A percentile compares a stretch with the other conserved stretches of the same genome.
Evolutionary conservation across 2,113 vertebrate species (phyloP).

Genomic region (Bungarus multicinctus): DNA sequence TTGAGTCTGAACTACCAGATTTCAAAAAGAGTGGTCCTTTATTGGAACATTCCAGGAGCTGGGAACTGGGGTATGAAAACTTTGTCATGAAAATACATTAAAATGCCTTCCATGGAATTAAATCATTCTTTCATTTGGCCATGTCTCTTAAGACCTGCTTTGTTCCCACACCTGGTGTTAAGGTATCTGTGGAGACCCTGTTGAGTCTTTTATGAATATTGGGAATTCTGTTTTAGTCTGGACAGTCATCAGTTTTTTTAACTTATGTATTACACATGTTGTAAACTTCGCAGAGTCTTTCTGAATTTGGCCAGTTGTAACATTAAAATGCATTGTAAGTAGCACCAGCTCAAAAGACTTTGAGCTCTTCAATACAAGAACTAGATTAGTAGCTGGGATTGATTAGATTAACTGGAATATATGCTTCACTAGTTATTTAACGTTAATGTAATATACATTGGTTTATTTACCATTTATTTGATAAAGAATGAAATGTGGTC

Average conservation of each 20-base stretch:
- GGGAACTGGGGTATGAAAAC: not conserved
- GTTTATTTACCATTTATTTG: not conserved
- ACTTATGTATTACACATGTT: not conserved
- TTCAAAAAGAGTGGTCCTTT: not conserved
- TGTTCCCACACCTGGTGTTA: not conserved
- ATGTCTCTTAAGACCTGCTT: not conserved
- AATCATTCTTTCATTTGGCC: not conserved
- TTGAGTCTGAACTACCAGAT: not conserved
- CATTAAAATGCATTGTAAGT: not conserved
- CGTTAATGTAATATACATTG: not conserved
- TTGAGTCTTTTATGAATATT: not conserved
- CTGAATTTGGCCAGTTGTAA: not conserved
- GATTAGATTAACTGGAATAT: not conserved
- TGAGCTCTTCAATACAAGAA: not conserved
- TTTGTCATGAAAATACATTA: not conserved
- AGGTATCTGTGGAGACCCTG: not conserved
- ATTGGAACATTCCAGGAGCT: not conserved
- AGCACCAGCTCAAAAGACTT: not conserved
- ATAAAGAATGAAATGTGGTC: not conserved
- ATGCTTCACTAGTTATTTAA: not conserved
- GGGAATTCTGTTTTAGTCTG: not conserved
- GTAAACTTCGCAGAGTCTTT: not conserved
- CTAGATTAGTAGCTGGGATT: not conserved
- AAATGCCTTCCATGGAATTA: not conserved
- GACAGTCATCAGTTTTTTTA: not conserved